Evolutionary conservation across 2,888 invertebrate genomes (phyloP), one percentile per base, ranked within the genome.

Genomic region (Parthenolecanium corni): DNA sequence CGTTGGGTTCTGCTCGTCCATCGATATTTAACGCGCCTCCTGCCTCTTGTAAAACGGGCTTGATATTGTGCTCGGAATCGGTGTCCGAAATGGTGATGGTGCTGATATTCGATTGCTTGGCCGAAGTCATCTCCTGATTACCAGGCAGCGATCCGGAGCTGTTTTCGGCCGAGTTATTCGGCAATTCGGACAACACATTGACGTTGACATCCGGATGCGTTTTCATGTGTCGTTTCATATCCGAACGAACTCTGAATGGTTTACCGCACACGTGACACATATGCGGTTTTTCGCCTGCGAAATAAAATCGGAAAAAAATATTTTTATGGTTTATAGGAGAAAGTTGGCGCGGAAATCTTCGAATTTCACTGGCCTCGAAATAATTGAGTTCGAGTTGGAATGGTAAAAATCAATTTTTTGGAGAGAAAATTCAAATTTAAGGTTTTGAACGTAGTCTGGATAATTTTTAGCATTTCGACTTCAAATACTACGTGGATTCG

Each of bases 211-310:
- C 69, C 36, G 69, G 77, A 73, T 91, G 91, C 0, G 84, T 85
- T 56, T 82, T 80, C 72, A 82, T 76, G 71, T 91, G 91, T 0
- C 91, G 79, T 62, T 87, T 85, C 76, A 91, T 81, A 72, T 91
- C 91, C 16, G 87, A 87, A 2, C 84, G 80, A 0, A 87, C 86
- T 4, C 91, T 80, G 76, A 92, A 92, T 24, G 83, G 82, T 71
- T 89, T 91, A 0, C 82, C 83, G 72, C 91, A 91, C 0, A 84
- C 77, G 1, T 78, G 74, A 69, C 89, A 89, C 6, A 81, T 78
- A 73, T 87, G 83, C 0, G 89, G 89, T 67, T 84, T 85, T 71
- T 86, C 87, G 2, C 86, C 83, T 83, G 31, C 4, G 31, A 31
- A 31, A 31, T n/a, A n/a, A n/a, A n/a, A n/a, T n/a, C n/a, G n/a